phyloP scores from a whole-genome alignment of 1,140 invertebrate species.

The Bombus superbus region DNA sequence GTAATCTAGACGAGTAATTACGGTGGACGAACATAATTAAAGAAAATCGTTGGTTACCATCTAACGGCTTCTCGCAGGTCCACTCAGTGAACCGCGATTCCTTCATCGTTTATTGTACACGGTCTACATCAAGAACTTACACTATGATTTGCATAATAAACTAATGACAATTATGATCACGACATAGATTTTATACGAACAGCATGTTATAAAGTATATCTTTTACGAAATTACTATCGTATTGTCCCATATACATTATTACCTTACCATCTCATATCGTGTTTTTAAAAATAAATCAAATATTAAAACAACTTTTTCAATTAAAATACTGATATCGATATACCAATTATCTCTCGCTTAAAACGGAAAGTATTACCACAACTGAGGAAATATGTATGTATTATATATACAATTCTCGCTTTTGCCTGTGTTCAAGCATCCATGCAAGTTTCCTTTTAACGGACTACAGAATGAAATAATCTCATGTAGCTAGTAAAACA shows the following conservation, averaged over 20 bases:
- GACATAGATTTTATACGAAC: background rate
- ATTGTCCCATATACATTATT: background rate
- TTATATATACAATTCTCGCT: too few species aligned
- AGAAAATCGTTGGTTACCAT: slow-evolving; percentile 45
- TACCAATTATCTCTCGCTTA: background rate
- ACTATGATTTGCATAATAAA: background rate
- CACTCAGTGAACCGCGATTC: slow-evolving; percentile 59
- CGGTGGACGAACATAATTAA: slow-evolving; percentile 45
- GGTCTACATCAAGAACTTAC: background rate
- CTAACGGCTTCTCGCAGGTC: slow-evolving; percentile 53
- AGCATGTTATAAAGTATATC: too few species aligned
- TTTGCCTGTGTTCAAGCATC: background rate
- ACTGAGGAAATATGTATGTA: too few species aligned
- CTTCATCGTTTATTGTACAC: slow-evolving; percentile 16
- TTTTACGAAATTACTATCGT: too few species aligned
- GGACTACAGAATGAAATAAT: background rate
- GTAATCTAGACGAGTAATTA: slow-evolving; percentile 2
- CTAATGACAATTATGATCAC: background rate
- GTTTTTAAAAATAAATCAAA: background rate
- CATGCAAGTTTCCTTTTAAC: slow-evolving; percentile 18
- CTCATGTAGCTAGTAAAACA: background rate
- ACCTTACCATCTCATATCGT: background rate
- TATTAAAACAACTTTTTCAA: background rate
- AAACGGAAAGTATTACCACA: background rate
- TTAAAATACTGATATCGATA: background rate